phyloP scores from a whole-genome alignment of 2,113 vertebrate genomes.

The Bufo gargarizans region DNA sequence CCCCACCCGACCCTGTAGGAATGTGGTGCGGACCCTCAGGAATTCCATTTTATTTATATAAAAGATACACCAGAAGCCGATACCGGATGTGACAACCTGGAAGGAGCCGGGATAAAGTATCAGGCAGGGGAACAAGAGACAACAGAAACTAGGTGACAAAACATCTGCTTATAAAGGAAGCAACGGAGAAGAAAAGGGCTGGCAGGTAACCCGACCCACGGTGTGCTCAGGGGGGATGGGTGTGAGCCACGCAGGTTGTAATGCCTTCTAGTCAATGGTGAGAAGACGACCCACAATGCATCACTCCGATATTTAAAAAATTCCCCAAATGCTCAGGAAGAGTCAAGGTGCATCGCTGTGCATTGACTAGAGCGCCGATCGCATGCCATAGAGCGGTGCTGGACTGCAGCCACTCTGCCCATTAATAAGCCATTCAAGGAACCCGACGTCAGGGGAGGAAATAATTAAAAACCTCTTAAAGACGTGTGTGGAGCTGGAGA shows the following conservation, averaged over 20 bases:
- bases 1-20: neutral
- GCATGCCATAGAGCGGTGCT: neutral
- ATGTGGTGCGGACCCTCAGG: neutral
- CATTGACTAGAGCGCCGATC: too few species aligned
- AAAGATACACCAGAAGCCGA: neutral
- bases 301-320: neutral
- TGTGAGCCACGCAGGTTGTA: neutral
- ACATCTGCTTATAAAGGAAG: conserved; percentile 5
- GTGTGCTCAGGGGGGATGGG: conserved; percentile 23
- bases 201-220: conserved; percentile 24
- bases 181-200: neutral
- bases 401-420: neutral
- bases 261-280: neutral
- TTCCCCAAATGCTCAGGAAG: neutral
- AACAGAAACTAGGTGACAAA: conserved; percentile 47
- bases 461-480: neutral
- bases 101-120: neutral
- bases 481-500: neutral
- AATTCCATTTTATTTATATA: conserved; percentile 1
- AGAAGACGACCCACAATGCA: neutral
- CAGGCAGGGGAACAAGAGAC: conserved; percentile 18
- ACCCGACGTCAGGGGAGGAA: neutral
- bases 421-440: neutral
- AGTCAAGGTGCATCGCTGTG: neutral
- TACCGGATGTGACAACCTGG: conserved; percentile 1